A percentile compares a stretch with the other conserved stretches of the same genome.
phyloP scores from a whole-genome alignment of 2,888 invertebrate species.

The Sussaba pulchella region DNA sequence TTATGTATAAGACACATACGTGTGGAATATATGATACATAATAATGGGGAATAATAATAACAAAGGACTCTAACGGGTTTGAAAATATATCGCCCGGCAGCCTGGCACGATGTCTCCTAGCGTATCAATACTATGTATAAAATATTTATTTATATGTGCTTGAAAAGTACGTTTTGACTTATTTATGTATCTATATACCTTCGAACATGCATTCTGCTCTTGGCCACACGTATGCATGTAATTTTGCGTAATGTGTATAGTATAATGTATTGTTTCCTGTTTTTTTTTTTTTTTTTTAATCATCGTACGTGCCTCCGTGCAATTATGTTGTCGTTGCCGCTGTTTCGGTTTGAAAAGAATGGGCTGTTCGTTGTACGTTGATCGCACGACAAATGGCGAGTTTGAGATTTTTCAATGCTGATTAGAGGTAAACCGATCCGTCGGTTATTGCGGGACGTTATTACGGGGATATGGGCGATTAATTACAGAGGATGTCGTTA shows the following conservation, averaged over 20 bases:
- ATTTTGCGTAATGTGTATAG: constrained; percentile 24
- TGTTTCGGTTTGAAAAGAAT: constrained; percentile 3
- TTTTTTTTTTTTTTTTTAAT: background rate
- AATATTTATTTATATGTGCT: constrained; percentile 19
- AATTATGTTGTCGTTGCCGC: background rate
- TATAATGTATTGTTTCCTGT: background rate
- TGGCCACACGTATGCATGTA: constrained; percentile 19
- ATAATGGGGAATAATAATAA: constrained; percentile 27
- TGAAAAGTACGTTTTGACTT: constrained; percentile 7
- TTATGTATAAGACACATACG: no score
- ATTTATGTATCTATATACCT: constrained; percentile 33
- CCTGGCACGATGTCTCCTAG: constrained; percentile 17
- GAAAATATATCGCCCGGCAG: constrained; percentile 37
- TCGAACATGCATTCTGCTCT: background rate
- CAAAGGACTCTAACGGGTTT: constrained; percentile 24
- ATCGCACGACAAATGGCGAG: background rate
- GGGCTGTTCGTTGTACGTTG: background rate
- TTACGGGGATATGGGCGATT: background rate
- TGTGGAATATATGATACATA: constrained; percentile 25
- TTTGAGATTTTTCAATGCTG: no score
- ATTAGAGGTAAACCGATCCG: no score
- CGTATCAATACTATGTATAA: constrained; percentile 31
- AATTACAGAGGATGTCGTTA: background rate
- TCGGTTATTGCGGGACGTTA: constrained; percentile 16
- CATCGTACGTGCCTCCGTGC: constrained; percentile 1